Conservation (phyloP, 2,797 vertebrate species). For the Myripristis murdjan region DNA sequence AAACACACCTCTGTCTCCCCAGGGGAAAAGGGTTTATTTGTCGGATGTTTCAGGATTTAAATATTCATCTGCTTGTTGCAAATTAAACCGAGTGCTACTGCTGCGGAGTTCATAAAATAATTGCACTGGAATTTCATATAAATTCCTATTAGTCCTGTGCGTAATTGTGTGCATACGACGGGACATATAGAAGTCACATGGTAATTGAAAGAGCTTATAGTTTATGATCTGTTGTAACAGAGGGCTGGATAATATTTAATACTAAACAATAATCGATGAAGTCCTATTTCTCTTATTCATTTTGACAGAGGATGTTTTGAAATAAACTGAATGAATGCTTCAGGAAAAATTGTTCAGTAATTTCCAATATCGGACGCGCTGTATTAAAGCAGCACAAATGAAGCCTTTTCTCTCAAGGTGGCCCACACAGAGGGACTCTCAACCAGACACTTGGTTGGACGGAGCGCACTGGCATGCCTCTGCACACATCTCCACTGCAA, state of each 20-base stretch:
- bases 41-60: slow-evolving; percentile 12
- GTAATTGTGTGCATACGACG: slow-evolving; percentile 31
- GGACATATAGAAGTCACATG: slow-evolving; percentile 3
- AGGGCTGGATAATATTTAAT: slow-evolving; percentile 30
- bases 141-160: slow-evolving; percentile 35
- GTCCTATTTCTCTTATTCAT: background rate
- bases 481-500: background rate
- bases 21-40: background rate
- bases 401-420: background rate
- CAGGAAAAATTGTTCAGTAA: background rate
- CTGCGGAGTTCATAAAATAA: slow-evolving; percentile 17
- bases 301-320: slow-evolving; percentile 16
- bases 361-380: background rate
- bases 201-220: background rate
- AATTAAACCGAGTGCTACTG: slow-evolving; percentile 6
- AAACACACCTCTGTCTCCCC: slow-evolving; percentile 40
- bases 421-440: background rate
- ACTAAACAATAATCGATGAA: slow-evolving; percentile 6
- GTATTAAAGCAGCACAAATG: background rate
- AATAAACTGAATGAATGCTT: slow-evolving; percentile 2
- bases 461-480: slow-evolving; percentile 14
- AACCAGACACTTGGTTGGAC: too few relatives aligned
- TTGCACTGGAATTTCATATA: slow-evolving; percentile 5
- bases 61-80: background rate
- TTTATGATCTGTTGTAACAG: background rate